These are phyloP conservation scores for Labeo calbasu DNA, from an alignment of 2,797 vertebrate species.

Conservation along the genomic window DNA sequence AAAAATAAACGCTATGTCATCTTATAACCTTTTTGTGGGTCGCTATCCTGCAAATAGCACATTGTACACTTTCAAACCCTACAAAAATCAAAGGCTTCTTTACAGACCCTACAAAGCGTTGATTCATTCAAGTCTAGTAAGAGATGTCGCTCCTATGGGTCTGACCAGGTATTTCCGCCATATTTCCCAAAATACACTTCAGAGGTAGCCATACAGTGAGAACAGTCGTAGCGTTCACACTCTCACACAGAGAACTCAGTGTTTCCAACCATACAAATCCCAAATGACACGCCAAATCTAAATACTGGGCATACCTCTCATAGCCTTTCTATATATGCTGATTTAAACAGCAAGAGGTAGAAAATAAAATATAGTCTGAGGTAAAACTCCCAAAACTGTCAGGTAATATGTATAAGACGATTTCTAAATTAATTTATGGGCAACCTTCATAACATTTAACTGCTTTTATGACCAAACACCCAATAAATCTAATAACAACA, in stretches of 20 bases:
- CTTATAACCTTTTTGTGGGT: constrained; percentile 47
- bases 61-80: constrained; percentile 32
- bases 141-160: constrained; percentile 37
- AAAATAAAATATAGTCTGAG: constrained; percentile 7
- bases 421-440: not conserved
- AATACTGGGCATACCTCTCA: constrained; percentile 30
- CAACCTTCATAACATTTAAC: not conserved
- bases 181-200: constrained; percentile 72
- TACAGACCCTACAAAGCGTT: constrained; percentile 18
- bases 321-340: constrained; percentile 30
- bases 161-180: constrained; percentile 68
- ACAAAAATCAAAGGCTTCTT: constrained; percentile 33
- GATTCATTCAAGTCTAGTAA: constrained; percentile 31
- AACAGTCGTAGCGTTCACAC: constrained; percentile 76
- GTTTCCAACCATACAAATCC: constrained; percentile 45
- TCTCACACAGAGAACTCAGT: constrained; percentile 73
- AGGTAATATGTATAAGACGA: not conserved
- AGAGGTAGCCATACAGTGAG: constrained; percentile 66
- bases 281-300: constrained; percentile 37
- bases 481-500: not conserved
- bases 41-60: constrained; percentile 61
- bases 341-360: constrained; percentile 32
- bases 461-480: constrained; percentile 14
- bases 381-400: not conserved
- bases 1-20: not conserved